Conservation (phyloP, 2,113 vertebrate genomes). For the Carlito syrichta region DNA sequence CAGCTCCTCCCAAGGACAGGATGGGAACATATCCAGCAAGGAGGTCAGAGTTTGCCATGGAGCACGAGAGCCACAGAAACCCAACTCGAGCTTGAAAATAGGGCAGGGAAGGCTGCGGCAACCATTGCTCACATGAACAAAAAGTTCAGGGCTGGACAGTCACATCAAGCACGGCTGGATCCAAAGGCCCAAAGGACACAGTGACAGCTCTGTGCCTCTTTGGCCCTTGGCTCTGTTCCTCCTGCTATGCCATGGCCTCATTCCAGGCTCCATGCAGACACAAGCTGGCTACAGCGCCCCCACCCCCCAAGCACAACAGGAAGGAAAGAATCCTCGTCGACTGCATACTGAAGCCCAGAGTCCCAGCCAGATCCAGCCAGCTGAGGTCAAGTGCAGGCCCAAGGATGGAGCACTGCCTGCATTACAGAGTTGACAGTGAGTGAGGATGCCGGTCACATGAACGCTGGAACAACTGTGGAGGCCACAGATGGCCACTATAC, state of each 20-base stretch:
- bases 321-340: neutral
- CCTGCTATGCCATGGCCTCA: neutral
- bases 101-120: neutral
- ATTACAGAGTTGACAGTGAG: neutral
- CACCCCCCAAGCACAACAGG: neutral
- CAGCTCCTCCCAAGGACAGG: neutral
- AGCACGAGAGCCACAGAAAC: neutral
- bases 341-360: neutral
- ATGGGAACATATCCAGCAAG: neutral
- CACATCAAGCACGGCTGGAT: neutral
- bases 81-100: neutral
- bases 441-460: neutral
- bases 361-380: neutral
- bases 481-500: neutral
- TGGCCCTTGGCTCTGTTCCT: neutral
- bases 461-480: neutral
- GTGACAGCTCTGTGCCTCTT: fast-evolving
- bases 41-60: neutral
- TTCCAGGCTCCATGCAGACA: neutral
- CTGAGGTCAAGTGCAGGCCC: neutral
- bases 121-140: neutral
- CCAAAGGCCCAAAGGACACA: neutral
- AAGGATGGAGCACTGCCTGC: neutral
- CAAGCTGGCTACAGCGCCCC: neutral
- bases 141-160: neutral